phyloP scores from a whole-genome alignment of 2,888 invertebrate species.

The Plebejus argus region DNA sequence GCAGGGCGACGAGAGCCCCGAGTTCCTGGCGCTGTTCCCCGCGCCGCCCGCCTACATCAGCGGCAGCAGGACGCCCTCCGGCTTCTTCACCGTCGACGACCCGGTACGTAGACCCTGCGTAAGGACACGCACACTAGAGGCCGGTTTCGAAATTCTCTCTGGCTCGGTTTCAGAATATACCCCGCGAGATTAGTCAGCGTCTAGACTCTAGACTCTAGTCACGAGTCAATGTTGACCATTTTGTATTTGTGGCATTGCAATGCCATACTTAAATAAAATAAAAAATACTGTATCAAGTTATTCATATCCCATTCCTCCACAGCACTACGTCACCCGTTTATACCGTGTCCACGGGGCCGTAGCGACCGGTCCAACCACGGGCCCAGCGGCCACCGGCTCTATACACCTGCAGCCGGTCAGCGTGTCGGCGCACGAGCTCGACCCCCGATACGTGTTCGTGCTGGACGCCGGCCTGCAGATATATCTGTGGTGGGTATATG shows the following conservation, averaged over 20 bases:
- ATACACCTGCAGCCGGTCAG: constrained; percentile 95
- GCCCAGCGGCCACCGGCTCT: constrained; percentile 91
- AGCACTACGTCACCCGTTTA: constrained; percentile 91
- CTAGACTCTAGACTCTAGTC: no score
- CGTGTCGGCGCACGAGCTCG: constrained; percentile 85
- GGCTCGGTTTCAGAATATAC: no score
- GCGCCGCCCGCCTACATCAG: constrained; percentile 96
- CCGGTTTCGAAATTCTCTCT: no score
- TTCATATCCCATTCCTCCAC: no score
- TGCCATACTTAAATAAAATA: no score
- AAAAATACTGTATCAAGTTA: no score
- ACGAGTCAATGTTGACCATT: no score
- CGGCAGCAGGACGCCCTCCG: constrained; percentile 98
- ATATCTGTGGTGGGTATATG: constrained; percentile 87
- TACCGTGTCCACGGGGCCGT: constrained; percentile 91
- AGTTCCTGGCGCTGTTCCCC: constrained; percentile 95
- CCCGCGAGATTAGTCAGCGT: no score
- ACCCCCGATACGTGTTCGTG: constrained; percentile 87
- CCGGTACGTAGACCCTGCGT: constrained; percentile 78
- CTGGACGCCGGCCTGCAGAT: constrained; percentile 93
- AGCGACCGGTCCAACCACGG: constrained; percentile 85
- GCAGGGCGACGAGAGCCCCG: constrained; percentile 97
- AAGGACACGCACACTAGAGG: no score
- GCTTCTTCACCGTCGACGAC: constrained; percentile 98
- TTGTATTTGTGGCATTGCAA: no score